Percentiles rank a stretch among this genome's conserved stretches.
phyloP scores from a whole-genome alignment of 2,888 invertebrate genomes.

The Pachymerium ferrugineum region DNA sequence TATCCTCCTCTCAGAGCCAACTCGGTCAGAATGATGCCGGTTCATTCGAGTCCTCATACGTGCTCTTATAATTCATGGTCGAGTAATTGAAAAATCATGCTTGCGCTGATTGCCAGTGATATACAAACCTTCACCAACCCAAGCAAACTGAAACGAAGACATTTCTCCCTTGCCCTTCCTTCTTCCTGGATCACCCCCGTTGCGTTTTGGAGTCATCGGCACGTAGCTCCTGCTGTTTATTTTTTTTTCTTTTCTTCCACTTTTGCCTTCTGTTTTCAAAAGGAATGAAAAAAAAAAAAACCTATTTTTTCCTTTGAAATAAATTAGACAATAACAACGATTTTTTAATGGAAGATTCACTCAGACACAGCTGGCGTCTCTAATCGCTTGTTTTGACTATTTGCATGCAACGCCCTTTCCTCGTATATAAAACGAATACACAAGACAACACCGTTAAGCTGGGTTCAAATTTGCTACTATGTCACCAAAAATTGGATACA shows the following conservation, averaged over 20 bases:
- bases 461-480: too few relatives aligned
- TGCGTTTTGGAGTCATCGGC: background rate
- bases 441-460: too few relatives aligned
- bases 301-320: background rate
- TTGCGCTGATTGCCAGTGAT: background rate
- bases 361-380: background rate
- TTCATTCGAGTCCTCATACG: background rate
- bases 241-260: background rate
- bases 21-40: background rate
- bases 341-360: background rate
- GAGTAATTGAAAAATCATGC: slow-evolving; percentile 24
- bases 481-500: too few relatives aligned
- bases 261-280: background rate
- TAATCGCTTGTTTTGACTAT: slow-evolving; percentile 18
- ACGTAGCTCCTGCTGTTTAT: background rate
- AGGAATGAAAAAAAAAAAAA: too few relatives aligned
- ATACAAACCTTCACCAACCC: background rate
- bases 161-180: background rate
- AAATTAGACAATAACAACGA: background rate
- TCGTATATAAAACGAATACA: too few relatives aligned
- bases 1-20: background rate
- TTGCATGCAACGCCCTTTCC: background rate
- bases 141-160: too few relatives aligned
- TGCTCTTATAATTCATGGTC: background rate
- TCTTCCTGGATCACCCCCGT: too few relatives aligned